Conservation (phyloP, 2,797 vertebrate genomes). For the Arnoldichthys spilopterus region DNA sequence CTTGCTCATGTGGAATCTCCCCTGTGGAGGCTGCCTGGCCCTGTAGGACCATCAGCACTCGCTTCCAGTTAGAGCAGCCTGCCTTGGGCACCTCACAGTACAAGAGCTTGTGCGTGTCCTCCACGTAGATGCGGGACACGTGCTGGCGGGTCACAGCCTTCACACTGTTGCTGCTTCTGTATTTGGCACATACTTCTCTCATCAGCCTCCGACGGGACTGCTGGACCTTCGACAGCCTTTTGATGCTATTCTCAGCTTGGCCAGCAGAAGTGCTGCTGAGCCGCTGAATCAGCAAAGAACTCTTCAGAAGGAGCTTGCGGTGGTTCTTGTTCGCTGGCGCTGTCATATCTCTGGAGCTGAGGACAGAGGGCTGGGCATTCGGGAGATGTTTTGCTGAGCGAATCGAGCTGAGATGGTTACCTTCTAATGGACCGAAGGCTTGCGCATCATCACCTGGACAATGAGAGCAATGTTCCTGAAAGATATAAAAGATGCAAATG, state of each 20-base stretch:
- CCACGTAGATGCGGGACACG: slow-evolving; percentile 89
- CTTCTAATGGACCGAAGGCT: background rate
- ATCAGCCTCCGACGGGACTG: slow-evolving; percentile 82
- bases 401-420: too few relatives aligned
- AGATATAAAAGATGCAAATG: background rate
- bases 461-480: slow-evolving; percentile 39
- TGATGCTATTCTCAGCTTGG: slow-evolving; percentile 64
- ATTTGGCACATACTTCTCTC: slow-evolving; percentile 89
- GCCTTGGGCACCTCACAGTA: slow-evolving; percentile 98
- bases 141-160: slow-evolving; percentile 84
- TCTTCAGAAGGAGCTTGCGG: slow-evolving; percentile 86
- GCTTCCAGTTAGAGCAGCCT: slow-evolving; percentile 98
- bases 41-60: slow-evolving; percentile 92
- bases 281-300: slow-evolving; percentile 70
- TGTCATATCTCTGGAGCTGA: slow-evolving; percentile 31
- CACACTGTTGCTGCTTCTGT: slow-evolving; percentile 80
- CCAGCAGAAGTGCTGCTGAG: slow-evolving; percentile 26
- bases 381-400: slow-evolving; percentile 30
- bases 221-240: slow-evolving; percentile 74
- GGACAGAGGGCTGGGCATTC: background rate
- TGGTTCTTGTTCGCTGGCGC: slow-evolving; percentile 82
- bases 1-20: slow-evolving; percentile 87
- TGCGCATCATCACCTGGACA: slow-evolving; percentile 35
- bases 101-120: slow-evolving; percentile 90
- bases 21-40: slow-evolving; percentile 84